These are phyloP conservation scores for Periophthalmus magnuspinnatus DNA, from an alignment of 2,797 vertebrate species.

Conservation along the genomic window DNA sequence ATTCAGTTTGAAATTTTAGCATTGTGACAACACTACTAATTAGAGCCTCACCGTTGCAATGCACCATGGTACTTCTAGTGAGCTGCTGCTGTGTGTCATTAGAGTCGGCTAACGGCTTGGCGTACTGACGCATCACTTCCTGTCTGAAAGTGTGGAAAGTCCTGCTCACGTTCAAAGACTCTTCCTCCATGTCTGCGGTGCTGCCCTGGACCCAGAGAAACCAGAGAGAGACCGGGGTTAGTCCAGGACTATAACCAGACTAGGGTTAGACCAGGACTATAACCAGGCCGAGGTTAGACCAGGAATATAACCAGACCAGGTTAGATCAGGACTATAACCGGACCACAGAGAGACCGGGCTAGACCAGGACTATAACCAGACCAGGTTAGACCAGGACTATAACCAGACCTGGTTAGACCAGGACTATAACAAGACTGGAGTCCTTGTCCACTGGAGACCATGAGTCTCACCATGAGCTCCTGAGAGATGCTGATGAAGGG, in stretches of 20 bases:
- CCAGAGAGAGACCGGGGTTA: slow-evolving; percentile 17
- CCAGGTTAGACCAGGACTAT: no score
- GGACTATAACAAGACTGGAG: no score
- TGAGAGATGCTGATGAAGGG: slow-evolving; percentile 74
- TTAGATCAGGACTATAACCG: no score
- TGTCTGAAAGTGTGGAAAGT: slow-evolving; percentile 77
- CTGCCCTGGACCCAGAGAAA: slow-evolving; percentile 59
- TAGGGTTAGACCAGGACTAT: no score
- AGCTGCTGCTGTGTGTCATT: slow-evolving; percentile 81
- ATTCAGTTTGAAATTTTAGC: no score
- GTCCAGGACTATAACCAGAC: neutral
- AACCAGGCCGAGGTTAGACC: no score
- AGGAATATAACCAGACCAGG: no score
- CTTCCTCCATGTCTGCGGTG: slow-evolving; percentile 52
- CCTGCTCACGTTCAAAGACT: slow-evolving; percentile 58
- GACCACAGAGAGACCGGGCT: no score
- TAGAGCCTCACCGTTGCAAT: slow-evolving; percentile 70
- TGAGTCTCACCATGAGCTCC: slow-evolving; percentile 74
- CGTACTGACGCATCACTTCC: slow-evolving; percentile 75
- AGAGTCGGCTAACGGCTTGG: slow-evolving; percentile 25
- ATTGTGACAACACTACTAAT: neutral
- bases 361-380: no score
- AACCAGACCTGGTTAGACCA: no score
- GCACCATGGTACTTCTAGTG: slow-evolving; percentile 76
- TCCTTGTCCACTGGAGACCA: no score